Conservation (phyloP, 2,797 vertebrate species). For the Hoplostethus atlanticus region DNA sequence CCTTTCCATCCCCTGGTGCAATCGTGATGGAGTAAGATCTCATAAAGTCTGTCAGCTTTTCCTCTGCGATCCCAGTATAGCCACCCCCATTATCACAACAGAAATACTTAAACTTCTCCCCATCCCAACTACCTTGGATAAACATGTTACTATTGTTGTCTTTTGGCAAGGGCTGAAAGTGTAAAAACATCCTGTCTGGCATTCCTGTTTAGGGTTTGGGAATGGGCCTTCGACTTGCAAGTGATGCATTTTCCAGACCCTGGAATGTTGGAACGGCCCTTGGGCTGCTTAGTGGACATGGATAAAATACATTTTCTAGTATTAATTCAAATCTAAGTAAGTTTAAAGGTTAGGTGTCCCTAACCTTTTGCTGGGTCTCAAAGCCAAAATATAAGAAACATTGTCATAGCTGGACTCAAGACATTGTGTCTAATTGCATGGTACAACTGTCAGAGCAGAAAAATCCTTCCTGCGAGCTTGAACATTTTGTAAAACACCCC, state of each 20-base stretch:
- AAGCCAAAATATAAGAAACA: too few species aligned
- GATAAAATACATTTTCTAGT: too few species aligned
- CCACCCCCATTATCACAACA: slow-evolving; percentile 37
- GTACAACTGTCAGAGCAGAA: too few species aligned
- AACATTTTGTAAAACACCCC: too few species aligned
- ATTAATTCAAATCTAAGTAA: too few species aligned
- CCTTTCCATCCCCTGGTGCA: slow-evolving; percentile 29
- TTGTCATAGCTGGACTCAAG: too few species aligned
- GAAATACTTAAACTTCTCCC: neutral
- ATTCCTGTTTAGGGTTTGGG: slow-evolving; percentile 11
- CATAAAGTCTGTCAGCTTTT: slow-evolving; percentile 51
- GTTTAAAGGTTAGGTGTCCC: too few species aligned
- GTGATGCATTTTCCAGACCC: slow-evolving; percentile 2
- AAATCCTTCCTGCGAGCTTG: too few species aligned
- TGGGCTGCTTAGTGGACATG: too few species aligned
- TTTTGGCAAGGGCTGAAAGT: slow-evolving; percentile 9
- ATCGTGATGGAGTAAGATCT: slow-evolving; percentile 46
- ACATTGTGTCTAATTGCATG: too few species aligned
- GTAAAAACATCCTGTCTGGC: slow-evolving; percentile 34
- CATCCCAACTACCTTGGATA: slow-evolving; percentile 4
- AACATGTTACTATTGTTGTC: slow-evolving; percentile 32
- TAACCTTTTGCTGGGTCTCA: too few species aligned
- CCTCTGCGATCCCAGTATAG: slow-evolving; percentile 21
- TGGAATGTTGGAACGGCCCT: neutral
- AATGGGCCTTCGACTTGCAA: neutral